These are phyloP conservation scores for Hydrotaea diabolus DNA, from an alignment of 2,888 invertebrate species.

Conservation along the genomic window DNA sequence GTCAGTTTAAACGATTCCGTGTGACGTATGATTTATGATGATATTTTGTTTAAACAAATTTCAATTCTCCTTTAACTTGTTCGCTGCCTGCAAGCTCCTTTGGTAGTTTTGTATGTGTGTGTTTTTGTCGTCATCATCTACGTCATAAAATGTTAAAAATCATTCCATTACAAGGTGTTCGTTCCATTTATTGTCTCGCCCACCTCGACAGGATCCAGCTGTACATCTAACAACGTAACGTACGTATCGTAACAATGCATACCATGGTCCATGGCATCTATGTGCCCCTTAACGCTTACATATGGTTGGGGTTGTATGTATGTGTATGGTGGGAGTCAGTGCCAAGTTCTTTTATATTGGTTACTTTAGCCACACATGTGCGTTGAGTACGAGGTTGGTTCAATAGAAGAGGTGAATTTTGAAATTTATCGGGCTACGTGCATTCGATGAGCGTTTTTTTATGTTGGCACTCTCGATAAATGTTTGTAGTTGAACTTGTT, in stretches of 20 bases:
- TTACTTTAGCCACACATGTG: background rate
- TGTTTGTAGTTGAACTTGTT: no score
- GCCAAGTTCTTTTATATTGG: background rate
- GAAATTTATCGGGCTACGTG: no score
- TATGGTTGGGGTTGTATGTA: no score
- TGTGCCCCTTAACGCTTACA: no score
- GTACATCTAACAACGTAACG: slow-evolving; percentile 4
- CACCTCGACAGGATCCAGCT: slow-evolving; percentile 34
- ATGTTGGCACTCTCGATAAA: no score
- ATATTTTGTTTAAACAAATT: slow-evolving; percentile 19
- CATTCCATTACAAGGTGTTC: slow-evolving; percentile 61
- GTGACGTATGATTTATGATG: slow-evolving; percentile 33
- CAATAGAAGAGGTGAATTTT: no score
- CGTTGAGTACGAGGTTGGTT: no score
- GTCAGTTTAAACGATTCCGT: background rate
- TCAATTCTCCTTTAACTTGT: background rate
- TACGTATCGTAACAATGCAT: background rate
- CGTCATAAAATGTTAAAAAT: slow-evolving; percentile 60
- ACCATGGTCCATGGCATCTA: no score
- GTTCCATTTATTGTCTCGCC: slow-evolving; percentile 40
- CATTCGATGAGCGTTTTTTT: no score
- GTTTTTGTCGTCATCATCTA: slow-evolving; percentile 21
- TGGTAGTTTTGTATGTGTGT: background rate
- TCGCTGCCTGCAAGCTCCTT: background rate
- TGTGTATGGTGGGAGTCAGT: background rate